Evolutionary conservation across 2,888 invertebrate genomes (phyloP).

Genomic region (Balanococcus diminutus): DNA sequence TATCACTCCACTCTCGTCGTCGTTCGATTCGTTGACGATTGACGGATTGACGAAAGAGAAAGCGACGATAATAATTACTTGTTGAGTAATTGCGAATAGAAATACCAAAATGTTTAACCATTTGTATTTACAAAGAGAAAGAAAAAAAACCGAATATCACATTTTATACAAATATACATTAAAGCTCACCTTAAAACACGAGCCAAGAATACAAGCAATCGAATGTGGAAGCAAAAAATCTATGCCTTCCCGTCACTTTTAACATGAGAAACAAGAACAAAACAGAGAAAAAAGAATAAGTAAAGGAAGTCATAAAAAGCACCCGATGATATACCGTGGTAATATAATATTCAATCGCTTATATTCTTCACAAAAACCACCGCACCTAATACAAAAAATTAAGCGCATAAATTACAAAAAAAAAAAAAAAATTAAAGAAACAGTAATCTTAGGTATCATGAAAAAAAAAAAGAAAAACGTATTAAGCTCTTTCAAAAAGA

Average conservation of each 20-base stretch:
- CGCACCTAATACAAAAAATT: background rate
- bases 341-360: background rate
- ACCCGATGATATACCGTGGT: background rate
- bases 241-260: background rate
- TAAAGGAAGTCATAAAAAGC: background rate
- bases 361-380: slow-evolving; percentile 13
- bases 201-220: slow-evolving; percentile 9
- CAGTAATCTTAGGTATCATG: background rate
- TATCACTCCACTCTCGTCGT: background rate
- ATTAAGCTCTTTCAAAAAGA: background rate
- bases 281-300: background rate
- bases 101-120: background rate
- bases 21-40: background rate
- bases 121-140: slow-evolving; percentile 9
- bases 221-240: slow-evolving; percentile 3
- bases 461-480: background rate
- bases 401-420: background rate
- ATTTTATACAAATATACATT: slow-evolving; percentile 16
- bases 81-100: background rate
- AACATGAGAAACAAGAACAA: background rate
- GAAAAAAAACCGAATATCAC: slow-evolving; percentile 4
- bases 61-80: background rate
- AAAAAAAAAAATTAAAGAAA: background rate
- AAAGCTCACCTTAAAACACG: background rate
- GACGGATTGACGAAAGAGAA: background rate